Conservation (phyloP, 2,888 invertebrate species). For the Dinocampus coccinellae region DNA sequence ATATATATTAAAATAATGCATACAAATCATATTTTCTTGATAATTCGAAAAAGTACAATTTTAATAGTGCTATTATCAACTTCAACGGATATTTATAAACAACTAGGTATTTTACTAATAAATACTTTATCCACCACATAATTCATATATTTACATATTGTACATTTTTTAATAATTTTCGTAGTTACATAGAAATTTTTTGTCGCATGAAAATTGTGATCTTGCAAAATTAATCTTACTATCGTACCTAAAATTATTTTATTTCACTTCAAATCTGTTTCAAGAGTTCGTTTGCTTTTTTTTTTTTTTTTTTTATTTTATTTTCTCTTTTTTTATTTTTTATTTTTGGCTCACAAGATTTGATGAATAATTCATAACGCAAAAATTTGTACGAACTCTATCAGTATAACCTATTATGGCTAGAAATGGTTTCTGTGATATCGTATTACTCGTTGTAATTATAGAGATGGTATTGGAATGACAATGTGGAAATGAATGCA, state of each 20-base stretch:
- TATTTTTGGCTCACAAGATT: not conserved
- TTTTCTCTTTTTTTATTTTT: too few species aligned
- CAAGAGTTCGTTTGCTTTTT: not conserved
- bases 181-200: not conserved
- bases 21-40: not conserved
- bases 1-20: slow-evolving; percentile 4
- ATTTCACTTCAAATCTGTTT: too few species aligned
- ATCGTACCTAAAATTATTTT: too few species aligned
- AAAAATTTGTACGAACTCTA: not conserved
- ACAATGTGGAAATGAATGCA: slow-evolving; percentile 46
- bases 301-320: not conserved
- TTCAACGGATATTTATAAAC: not conserved
- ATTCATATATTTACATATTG: not conserved
- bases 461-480: slow-evolving; percentile 26
- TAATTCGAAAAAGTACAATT: not conserved
- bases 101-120: slow-evolving; percentile 1
- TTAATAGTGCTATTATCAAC: not conserved
- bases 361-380: not conserved
- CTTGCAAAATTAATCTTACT: not conserved
- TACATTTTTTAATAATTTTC: not conserved
- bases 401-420: not conserved
- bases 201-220: not conserved
- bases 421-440: not conserved
- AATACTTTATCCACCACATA: not conserved
- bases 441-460: slow-evolving; percentile 11